A percentile compares a stretch with the other conserved stretches of the same genome.
Evolutionary conservation across 2,113 vertebrate genomes (phyloP).

Genomic region (mouse (Mus musculus)): GRCm39 chr13:22115001-22115500

Average conservation of each 20-base stretch:
- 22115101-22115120: not conserved
- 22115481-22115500: not conserved
- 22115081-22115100: not conserved
- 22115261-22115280: not conserved
- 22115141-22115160: not conserved
- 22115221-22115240: too few species aligned
- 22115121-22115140: not conserved
- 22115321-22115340: not conserved
- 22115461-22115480: too few species aligned
- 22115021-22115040: not conserved
- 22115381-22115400: constrained; percentile 50
- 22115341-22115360: constrained; percentile 53
- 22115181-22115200: not conserved
- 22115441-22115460: too few species aligned
- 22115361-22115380: constrained; percentile 54
- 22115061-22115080: not conserved
- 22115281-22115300: not conserved
- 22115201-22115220: not conserved
- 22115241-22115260: not conserved
- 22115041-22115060: too few species aligned
- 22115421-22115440: fast-evolving
- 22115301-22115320: not conserved
- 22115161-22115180: not conserved
- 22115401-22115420: fast-evolving
- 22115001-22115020: too few species aligned